Base-by-base conservation (phyloP, 2,113 vertebrate genomes). In the Pleuronectes platessa region DNA sequence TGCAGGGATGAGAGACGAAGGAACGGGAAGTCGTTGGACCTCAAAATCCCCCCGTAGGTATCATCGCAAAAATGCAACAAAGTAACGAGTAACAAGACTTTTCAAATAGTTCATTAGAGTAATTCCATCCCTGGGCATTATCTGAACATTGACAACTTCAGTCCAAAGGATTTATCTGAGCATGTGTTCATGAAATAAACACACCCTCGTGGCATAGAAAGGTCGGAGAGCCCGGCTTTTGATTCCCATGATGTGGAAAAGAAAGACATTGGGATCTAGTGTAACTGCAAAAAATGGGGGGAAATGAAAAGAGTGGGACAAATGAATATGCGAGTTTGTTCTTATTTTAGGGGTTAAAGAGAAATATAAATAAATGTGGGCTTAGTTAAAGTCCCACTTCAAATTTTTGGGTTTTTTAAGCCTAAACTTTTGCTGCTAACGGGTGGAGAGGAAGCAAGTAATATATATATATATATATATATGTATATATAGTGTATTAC, bases 161-260 rank as follows among this genome's bases (percentile, higher is more conserved):
- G 56, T 75, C 56, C 61, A 72, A 40, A 74, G 66, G 69, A 78
- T 71, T 62, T 3, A 67, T 66, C 13, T 58, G 91, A 87, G 89
- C 49, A 3, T 80, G 86, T 83, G 76, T 91, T 91, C 73, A 85
- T 67, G 26, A 72, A 70, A 85, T 81, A 85, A 87, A 90, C 85
- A 88, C 66, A 79, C 82, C 74, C 82, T 74, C 61, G 68, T 84
- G 92, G 92, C 92, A 91, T 88, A 94, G 94, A 95, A 95, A 95
- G 94, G 94, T 95, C 94, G 94, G 94, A 95, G 94, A 95, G 93
- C 93, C 92, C 89, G 92, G 92, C 94, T 94, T 93, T 92, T 89
- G 87, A 79, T 90, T 87, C 85, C 88, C 85, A 84, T 82, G 71
- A 86, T 85, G 82, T 84, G 69, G 37, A 87, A 90, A 91, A 73